A percentile compares a stretch with the other conserved stretches of the same genome.
phyloP scores from a whole-genome alignment of 2,113 vertebrate genomes.

The Takifugu flavidus region DNA sequence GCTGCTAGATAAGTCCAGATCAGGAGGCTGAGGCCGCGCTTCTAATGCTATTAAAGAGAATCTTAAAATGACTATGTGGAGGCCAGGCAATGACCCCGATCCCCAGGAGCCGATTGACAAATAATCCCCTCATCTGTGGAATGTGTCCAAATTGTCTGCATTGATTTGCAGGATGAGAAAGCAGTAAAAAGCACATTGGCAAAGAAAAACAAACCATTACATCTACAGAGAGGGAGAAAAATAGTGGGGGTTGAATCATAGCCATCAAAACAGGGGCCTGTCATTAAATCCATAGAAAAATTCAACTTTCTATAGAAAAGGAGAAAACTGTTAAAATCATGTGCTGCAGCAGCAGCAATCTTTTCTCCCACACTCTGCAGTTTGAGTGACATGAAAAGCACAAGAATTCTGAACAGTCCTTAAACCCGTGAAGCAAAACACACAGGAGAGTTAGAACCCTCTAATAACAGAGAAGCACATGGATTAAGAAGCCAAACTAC shows the following conservation, averaged over 20 bases:
- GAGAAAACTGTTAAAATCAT: constrained; percentile 42
- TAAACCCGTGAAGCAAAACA: constrained; percentile 30
- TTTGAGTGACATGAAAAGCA: constrained; percentile 31
- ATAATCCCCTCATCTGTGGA: constrained; percentile 28
- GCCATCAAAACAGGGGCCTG: constrained; percentile 25
- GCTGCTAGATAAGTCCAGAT: constrained; percentile 66
- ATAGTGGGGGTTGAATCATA: constrained; percentile 27
- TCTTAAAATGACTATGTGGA: constrained; percentile 58
- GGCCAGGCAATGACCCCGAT: constrained; percentile 55
- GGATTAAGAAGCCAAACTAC: no score
- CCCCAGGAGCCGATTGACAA: constrained; percentile 41
- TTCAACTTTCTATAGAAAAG: constrained; percentile 29
- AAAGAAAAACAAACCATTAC: constrained; percentile 26
- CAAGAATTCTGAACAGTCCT: constrained; percentile 28
- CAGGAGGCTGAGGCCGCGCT: constrained; percentile 60
- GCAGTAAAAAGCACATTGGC: background rate
- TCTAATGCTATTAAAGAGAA: constrained; percentile 66
- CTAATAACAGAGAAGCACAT: no score
- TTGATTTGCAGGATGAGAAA: constrained; percentile 24
- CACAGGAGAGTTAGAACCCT: background rate
- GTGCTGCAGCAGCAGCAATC: constrained; percentile 28
- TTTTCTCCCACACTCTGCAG: constrained; percentile 14
- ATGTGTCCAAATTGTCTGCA: constrained; percentile 25
- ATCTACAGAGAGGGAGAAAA: constrained; percentile 14
- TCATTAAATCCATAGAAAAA: constrained; percentile 34